phyloP scores from a whole-genome alignment of 2,888 invertebrate species.

The Amphipyra tragopoginis region DNA sequence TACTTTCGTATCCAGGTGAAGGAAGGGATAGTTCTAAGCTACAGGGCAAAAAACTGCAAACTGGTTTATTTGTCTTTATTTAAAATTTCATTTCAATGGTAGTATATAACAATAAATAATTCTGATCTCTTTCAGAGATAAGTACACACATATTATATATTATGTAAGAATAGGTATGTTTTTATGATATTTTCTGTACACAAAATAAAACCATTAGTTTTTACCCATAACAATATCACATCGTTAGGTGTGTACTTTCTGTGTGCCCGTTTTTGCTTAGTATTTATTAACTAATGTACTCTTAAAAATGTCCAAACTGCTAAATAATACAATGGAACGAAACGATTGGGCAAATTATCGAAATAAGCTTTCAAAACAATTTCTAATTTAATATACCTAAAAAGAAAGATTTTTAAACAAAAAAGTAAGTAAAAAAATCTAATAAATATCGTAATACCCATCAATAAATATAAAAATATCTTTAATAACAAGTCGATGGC shows the following conservation, averaged over 20 bases:
- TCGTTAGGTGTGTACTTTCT: slow-evolving; percentile 83
- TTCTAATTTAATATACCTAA: slow-evolving; percentile 36
- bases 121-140: slow-evolving; percentile 84
- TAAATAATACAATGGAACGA: slow-evolving; percentile 42
- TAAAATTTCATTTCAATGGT: slow-evolving; percentile 86
- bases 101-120: slow-evolving; percentile 88
- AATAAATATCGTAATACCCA: slow-evolving; percentile 51
- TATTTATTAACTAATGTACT: slow-evolving; percentile 65
- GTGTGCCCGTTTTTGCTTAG: slow-evolving; percentile 82
- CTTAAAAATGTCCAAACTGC: slow-evolving; percentile 44
- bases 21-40: neutral
- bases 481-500: slow-evolving; percentile 68
- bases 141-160: slow-evolving; percentile 76
- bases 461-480: slow-evolving; percentile 71
- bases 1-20: neutral
- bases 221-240: slow-evolving; percentile 88
- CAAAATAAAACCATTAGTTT: slow-evolving; percentile 84
- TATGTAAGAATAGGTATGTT: slow-evolving; percentile 74
- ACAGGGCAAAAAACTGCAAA: slow-evolving; percentile 46
- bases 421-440: slow-evolving; percentile 37
- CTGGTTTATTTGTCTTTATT: slow-evolving; percentile 82
- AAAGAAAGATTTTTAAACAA: slow-evolving; percentile 52
- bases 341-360: slow-evolving; percentile 52
- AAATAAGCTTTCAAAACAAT: slow-evolving; percentile 36
- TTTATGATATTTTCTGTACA: slow-evolving; percentile 82